A percentile compares a stretch with the other conserved stretches of the same genome.
Conservation (phyloP, 1,140 invertebrate species). For the Meloidogyne exigua region DNA sequence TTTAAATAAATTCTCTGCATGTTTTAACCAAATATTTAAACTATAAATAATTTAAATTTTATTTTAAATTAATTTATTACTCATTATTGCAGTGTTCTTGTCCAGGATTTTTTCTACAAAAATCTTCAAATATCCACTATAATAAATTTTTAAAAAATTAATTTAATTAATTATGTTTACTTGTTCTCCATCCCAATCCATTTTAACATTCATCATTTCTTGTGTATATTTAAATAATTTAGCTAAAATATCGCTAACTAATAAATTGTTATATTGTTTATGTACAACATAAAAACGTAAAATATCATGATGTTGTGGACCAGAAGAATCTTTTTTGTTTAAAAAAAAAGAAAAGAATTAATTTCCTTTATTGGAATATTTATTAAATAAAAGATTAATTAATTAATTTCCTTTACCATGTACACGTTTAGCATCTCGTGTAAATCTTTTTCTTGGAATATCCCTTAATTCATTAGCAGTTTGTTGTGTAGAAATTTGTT, state of each 20-base stretch:
- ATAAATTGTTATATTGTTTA: constrained; percentile 59
- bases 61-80: not conserved
- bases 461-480: constrained; percentile 25
- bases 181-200: constrained; percentile 45
- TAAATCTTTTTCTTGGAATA: constrained; percentile 16
- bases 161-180: not conserved
- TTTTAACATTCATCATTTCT: constrained; percentile 54
- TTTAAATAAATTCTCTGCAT: constrained; percentile 61
- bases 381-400: too few species aligned
- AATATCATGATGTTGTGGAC: constrained; percentile 56
- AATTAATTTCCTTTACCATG: constrained; percentile 19
- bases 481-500: constrained; percentile 14
- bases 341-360: constrained; percentile 23
- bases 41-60: constrained; percentile 1
- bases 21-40: constrained; percentile 61
- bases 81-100: constrained; percentile 44
- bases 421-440: constrained; percentile 2
- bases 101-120: constrained; percentile 54
- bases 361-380: too few species aligned
- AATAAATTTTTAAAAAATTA: not conserved
- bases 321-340: constrained; percentile 38
- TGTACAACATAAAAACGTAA: constrained; percentile 63
- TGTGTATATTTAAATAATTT: constrained; percentile 58
- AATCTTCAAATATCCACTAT: constrained; percentile 55
- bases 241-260: constrained; percentile 56